Evolutionary conservation across 2,888 invertebrate species (phyloP).

Genomic region (Pachliopta kotzebuea): DNA sequence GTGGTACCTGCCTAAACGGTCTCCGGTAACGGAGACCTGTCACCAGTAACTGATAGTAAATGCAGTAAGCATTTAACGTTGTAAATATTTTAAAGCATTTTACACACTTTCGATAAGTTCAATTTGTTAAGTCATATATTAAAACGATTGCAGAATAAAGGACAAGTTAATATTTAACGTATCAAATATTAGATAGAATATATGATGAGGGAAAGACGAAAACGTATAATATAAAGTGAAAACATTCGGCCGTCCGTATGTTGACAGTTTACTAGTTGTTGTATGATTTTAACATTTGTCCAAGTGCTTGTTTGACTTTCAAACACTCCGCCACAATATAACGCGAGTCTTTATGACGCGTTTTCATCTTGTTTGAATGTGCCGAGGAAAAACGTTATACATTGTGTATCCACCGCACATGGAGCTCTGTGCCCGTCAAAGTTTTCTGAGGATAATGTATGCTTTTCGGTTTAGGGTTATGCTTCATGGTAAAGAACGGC

Average conservation of each 20-base stretch:
- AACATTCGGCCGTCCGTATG: not conserved
- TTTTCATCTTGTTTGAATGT: slow-evolving; percentile 1
- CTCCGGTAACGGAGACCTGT: too few species aligned
- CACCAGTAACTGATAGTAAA: too few species aligned
- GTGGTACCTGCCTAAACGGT: too few species aligned
- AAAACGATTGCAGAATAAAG: too few species aligned
- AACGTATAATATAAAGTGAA: not conserved
- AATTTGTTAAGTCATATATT: too few species aligned
- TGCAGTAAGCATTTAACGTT: too few species aligned
- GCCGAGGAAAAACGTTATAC: not conserved
- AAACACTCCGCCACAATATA: slow-evolving; percentile 4
- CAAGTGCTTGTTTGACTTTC: slow-evolving; percentile 8
- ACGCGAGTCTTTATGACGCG: slow-evolving; percentile 6
- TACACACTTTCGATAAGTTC: too few species aligned
- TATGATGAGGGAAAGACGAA: not conserved
- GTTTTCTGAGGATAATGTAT: not conserved
- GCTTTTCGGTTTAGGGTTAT: not conserved
- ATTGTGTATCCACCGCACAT: not conserved
- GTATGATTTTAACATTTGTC: slow-evolving; percentile 12
- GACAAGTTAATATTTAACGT: too few species aligned
- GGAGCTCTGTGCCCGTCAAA: not conserved
- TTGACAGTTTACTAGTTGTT: slow-evolving; percentile 10
- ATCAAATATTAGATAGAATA: too few species aligned
- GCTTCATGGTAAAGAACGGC: not conserved
- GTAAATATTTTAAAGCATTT: too few species aligned